A percentile compares a stretch with the other conserved stretches of the same genome.
Conservation (phyloP, 2,888 invertebrate genomes). For the Pediacus dermestoides region DNA sequence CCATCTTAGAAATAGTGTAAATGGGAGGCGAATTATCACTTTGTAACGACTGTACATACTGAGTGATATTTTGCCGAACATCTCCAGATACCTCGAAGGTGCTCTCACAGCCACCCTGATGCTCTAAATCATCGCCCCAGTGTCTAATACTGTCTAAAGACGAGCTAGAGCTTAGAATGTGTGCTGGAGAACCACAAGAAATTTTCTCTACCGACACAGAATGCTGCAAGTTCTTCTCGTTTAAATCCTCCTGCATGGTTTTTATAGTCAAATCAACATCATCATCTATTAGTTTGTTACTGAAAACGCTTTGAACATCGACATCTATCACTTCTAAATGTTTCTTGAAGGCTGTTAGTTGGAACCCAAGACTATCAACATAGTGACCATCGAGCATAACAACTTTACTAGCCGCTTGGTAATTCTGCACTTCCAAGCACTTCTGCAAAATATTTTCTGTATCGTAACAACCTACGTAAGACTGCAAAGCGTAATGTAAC, state of each 20-base stretch:
- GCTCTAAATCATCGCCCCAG: constrained; percentile 48
- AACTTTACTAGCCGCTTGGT: constrained; percentile 48
- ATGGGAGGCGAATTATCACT: constrained; percentile 39
- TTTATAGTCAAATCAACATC: constrained; percentile 35
- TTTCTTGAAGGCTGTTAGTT: constrained; percentile 44
- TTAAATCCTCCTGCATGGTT: constrained; percentile 33
- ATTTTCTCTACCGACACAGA: constrained; percentile 23
- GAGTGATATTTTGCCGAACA: constrained; percentile 43
- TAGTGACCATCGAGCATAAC: constrained; percentile 46
- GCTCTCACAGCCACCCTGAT: constrained; percentile 49
- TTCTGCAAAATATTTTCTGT: constrained; percentile 43
- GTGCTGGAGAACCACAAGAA: constrained; percentile 37
- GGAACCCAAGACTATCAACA: constrained; percentile 48
- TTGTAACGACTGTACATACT: constrained; percentile 45
- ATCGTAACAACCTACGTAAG: constrained; percentile 47
- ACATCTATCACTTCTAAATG: constrained; percentile 39
- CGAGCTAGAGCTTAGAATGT: constrained; percentile 45
- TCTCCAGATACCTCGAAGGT: constrained; percentile 44
- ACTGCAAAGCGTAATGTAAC: constrained; percentile 45
- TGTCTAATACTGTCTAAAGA: constrained; percentile 49
- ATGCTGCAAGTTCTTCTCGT: constrained; percentile 28
- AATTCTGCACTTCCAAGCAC: constrained; percentile 44
- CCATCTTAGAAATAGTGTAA: constrained; percentile 40
- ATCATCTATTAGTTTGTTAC: constrained; percentile 31
- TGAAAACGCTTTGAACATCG: constrained; percentile 33